These are phyloP conservation scores for Phenganax subtilis DNA, from an alignment of 92 coral and sea anemone genomes.

Conservation along the genomic window DNA sequence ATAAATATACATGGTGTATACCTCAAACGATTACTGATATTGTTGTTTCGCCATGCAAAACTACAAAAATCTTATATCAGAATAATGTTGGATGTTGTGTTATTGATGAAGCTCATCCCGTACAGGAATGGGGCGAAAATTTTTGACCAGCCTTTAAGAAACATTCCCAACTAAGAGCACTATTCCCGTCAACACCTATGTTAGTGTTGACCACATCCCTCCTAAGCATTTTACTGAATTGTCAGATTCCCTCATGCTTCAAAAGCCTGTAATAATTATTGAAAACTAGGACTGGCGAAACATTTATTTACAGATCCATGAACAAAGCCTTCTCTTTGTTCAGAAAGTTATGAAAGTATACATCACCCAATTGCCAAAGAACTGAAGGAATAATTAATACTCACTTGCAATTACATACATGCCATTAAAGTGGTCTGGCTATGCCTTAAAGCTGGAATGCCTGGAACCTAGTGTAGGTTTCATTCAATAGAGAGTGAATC, in stretches of 20 bases:
- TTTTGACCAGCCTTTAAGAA: slow-evolving; percentile 42
- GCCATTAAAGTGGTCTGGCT: slow-evolving; percentile 54
- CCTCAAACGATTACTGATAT: not conserved
- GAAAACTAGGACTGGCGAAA: slow-evolving; percentile 45
- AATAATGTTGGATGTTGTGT: not conserved
- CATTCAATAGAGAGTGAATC: too few relatives aligned
- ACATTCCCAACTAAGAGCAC: slow-evolving; percentile 27
- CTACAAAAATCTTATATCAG: too few relatives aligned
- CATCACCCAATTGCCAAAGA: slow-evolving; percentile 39
- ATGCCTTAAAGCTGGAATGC: slow-evolving; percentile 35
- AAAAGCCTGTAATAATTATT: slow-evolving; percentile 23
- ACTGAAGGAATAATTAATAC: slow-evolving; percentile 34
- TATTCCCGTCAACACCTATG: slow-evolving; percentile 39
- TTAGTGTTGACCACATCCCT: slow-evolving; percentile 47
- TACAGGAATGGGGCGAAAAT: slow-evolving; percentile 41
- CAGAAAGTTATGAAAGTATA: slow-evolving; percentile 39
- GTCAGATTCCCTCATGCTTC: slow-evolving; percentile 13
- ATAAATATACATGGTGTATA: too few relatives aligned
- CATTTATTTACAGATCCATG: slow-evolving; percentile 36
- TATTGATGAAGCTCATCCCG: not conserved
- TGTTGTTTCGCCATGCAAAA: too few relatives aligned
- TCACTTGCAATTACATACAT: slow-evolving; percentile 46
- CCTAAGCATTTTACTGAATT: not conserved
- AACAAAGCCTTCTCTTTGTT: slow-evolving; percentile 35
- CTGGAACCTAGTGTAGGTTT: too few relatives aligned